Conservation (phyloP, 2,113 vertebrate genomes). For the Dipodomys ordii region DNA sequence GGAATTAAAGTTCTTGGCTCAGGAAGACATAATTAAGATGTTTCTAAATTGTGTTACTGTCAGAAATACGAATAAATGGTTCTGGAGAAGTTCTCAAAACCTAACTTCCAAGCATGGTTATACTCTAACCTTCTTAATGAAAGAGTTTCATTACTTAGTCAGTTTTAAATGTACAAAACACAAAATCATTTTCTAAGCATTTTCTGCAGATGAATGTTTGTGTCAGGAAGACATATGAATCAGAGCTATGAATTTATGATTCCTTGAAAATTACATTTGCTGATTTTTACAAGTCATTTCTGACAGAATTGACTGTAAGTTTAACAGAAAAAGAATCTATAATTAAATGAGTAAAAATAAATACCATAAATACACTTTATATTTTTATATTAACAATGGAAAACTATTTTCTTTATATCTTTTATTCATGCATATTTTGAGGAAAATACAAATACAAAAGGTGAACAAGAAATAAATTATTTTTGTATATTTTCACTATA, state of each 20-base stretch:
- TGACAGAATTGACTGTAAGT: background rate
- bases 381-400: background rate
- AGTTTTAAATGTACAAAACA: background rate
- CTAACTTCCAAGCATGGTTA: background rate
- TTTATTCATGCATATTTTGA: background rate
- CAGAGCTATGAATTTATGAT: background rate
- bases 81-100: background rate
- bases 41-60: background rate
- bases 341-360: conserved; percentile 4
- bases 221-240: background rate
- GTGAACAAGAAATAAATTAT: background rate
- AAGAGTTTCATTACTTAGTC: background rate
- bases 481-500: background rate
- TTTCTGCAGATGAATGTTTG: background rate
- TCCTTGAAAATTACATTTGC: background rate
- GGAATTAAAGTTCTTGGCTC: background rate
- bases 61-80: background rate
- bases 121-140: background rate
- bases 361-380: background rate
- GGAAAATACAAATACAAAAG: background rate
- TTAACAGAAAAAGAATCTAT: background rate
- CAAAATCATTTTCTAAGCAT: background rate
- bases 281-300: background rate
- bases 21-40: background rate
- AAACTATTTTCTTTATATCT: background rate